A percentile compares a stretch with the other conserved stretches of the same genome.
These are phyloP conservation scores for Neuroterus valhalla DNA, from an alignment of 1,140 invertebrate genomes.

Conservation along the genomic window DNA sequence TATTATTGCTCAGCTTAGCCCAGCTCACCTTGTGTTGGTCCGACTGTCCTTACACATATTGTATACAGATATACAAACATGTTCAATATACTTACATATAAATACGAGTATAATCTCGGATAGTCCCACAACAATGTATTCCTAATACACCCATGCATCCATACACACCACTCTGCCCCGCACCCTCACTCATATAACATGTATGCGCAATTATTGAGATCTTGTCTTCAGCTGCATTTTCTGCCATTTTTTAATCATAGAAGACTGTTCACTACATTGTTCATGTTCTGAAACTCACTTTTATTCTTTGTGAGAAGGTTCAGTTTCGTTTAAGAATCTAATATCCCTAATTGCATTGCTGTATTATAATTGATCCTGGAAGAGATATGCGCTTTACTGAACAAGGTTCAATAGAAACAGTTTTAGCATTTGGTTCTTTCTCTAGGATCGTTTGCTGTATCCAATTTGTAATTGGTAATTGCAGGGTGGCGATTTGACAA, in stretches of 20 bases:
- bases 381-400: neutral
- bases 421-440: neutral
- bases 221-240: constrained; percentile 16
- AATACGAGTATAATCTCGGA: constrained; percentile 11
- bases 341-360: too few species aligned
- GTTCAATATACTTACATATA: constrained; percentile 37
- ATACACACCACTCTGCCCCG: constrained; percentile 29
- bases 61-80: constrained; percentile 35
- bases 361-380: too few species aligned
- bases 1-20: constrained; percentile 71
- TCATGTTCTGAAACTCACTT: neutral
- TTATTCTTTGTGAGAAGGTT: neutral
- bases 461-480: constrained; percentile 2
- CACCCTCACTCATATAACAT: constrained; percentile 56
- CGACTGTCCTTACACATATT: constrained; percentile 57
- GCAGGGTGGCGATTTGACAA: too few species aligned
- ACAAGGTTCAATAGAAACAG: neutral
- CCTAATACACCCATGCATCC: constrained; percentile 4
- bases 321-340: too few species aligned
- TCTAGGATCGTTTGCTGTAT: constrained; percentile 7
- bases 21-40: constrained; percentile 63
- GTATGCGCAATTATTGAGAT: constrained; percentile 63
- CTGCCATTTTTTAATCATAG: neutral
- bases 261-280: neutral
- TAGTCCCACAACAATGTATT: neutral